phyloP scores from a whole-genome alignment of 1,140 invertebrate genomes.

The Carposina sasakii region DNA sequence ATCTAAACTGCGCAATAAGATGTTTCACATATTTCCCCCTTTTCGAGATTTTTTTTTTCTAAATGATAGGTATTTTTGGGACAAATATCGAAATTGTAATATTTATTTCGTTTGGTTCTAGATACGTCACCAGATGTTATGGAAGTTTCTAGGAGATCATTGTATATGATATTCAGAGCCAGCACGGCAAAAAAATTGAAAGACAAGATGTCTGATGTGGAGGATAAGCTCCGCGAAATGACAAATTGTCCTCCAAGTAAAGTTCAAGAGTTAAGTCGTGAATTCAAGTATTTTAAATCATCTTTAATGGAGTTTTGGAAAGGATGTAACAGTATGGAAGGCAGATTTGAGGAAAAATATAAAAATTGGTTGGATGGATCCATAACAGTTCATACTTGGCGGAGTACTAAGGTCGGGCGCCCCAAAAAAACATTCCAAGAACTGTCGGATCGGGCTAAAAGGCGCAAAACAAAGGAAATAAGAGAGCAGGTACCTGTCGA shows the following conservation, averaged over 20 bases:
- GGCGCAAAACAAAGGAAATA: slow-evolving; percentile 32
- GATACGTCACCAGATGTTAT: not conserved
- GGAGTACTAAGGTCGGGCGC: slow-evolving; percentile 13
- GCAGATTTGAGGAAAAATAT: slow-evolving; percentile 7
- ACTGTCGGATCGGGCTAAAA: slow-evolving; percentile 26
- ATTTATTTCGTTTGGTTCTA: not conserved
- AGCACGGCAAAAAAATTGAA: not conserved
- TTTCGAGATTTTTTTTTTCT: not conserved
- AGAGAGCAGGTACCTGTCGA: slow-evolving; percentile 11
- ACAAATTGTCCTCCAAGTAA: not conserved
- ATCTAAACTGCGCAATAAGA: not conserved
- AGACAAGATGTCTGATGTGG: not conserved
- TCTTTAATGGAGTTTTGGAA: not conserved
- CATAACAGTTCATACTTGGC: not conserved
- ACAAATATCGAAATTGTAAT: not conserved
- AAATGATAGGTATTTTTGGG: not conserved
- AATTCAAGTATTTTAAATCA: not conserved
- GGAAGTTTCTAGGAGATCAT: not conserved
- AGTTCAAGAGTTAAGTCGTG: not conserved
- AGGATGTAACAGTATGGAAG: not conserved
- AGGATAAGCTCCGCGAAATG: not conserved
- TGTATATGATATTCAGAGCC: not conserved
- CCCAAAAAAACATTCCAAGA: slow-evolving; percentile 24
- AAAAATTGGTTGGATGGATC: slow-evolving; percentile 8
- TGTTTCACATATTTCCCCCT: not conserved